These are phyloP conservation scores for Triplophysa rosa DNA, from an alignment of 2,113 vertebrate genomes.

Conservation along the genomic window DNA sequence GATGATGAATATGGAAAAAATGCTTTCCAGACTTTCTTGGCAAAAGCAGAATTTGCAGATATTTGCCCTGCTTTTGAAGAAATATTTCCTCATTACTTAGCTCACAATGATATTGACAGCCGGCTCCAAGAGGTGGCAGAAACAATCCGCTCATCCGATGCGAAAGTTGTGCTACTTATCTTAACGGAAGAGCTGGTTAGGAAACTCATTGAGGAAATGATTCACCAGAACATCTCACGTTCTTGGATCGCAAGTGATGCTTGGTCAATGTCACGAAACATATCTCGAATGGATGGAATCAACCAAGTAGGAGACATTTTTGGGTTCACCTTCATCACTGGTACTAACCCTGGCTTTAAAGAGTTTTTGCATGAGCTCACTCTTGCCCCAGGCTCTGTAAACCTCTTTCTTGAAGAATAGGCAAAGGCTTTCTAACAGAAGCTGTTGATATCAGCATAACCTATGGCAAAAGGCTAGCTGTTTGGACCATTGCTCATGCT, in stretches of 20 bases:
- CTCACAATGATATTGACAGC: neutral
- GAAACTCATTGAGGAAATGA: constrained; percentile 63
- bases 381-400: constrained; percentile 54
- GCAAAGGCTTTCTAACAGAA: constrained; percentile 57
- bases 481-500: constrained; percentile 64
- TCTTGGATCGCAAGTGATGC: constrained; percentile 71
- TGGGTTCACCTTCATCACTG: constrained; percentile 63
- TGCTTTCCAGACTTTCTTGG: constrained; percentile 62
- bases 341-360: constrained; percentile 59
- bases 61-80: constrained; percentile 67
- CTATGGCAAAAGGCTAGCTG: constrained; percentile 55
- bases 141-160: constrained; percentile 54
- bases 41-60: constrained; percentile 40
- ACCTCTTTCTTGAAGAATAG: constrained; percentile 67
- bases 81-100: constrained; percentile 57
- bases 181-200: constrained; percentile 60
- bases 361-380: constrained; percentile 62
- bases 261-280: constrained; percentile 59
- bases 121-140: constrained; percentile 50
- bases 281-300: constrained; percentile 63
- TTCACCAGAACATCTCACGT: constrained; percentile 57
- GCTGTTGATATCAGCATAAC: constrained; percentile 38
- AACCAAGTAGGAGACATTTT: constrained; percentile 68
- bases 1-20: constrained; percentile 70
- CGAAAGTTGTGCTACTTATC: constrained; percentile 67